phyloP scores from a whole-genome alignment of 2,888 invertebrate genomes.

The Drosophila recens region DNA sequence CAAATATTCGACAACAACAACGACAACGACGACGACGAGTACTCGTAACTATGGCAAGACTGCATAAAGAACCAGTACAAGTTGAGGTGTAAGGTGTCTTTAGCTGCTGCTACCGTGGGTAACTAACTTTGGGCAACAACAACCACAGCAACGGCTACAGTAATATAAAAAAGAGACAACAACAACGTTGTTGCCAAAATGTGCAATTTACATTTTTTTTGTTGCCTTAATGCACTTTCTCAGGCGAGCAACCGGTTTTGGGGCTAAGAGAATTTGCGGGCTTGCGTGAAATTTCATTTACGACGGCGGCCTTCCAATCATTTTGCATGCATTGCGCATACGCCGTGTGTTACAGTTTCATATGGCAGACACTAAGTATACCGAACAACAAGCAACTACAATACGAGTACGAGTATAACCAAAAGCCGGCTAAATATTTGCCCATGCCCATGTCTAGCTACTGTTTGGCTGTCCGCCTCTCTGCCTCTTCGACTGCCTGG shows the following conservation, averaged over 20 bases:
- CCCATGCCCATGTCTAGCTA: constrained; percentile 45
- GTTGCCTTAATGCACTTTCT: constrained; percentile 73
- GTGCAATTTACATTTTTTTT: constrained; percentile 73
- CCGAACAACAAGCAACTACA: constrained; percentile 35
- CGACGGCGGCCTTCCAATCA: constrained; percentile 64
- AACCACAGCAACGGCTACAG: not conserved
- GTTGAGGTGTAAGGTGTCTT: constrained; percentile 51
- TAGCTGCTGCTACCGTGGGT: constrained; percentile 32
- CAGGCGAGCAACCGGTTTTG: constrained; percentile 69
- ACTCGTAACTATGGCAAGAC: constrained; percentile 60
- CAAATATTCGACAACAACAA: constrained; percentile 60
- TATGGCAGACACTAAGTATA: constrained; percentile 16
- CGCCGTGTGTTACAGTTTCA: constrained; percentile 67
- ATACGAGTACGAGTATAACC: constrained; percentile 16
- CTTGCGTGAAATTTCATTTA: constrained; percentile 70
- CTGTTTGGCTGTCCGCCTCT: constrained; percentile 7
- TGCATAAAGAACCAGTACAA: constrained; percentile 56
- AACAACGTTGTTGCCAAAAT: constrained; percentile 54
- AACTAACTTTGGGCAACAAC: constrained; percentile 24
- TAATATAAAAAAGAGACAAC: not conserved
- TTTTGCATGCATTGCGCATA: constrained; percentile 78
- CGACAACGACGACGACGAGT: constrained; percentile 6
- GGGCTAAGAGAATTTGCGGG: constrained; percentile 64
- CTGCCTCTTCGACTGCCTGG: not conserved
- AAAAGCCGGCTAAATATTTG: constrained; percentile 57